phyloP scores from a whole-genome alignment of 2,797 vertebrate species.

The Hyperoplus immaculatus region DNA sequence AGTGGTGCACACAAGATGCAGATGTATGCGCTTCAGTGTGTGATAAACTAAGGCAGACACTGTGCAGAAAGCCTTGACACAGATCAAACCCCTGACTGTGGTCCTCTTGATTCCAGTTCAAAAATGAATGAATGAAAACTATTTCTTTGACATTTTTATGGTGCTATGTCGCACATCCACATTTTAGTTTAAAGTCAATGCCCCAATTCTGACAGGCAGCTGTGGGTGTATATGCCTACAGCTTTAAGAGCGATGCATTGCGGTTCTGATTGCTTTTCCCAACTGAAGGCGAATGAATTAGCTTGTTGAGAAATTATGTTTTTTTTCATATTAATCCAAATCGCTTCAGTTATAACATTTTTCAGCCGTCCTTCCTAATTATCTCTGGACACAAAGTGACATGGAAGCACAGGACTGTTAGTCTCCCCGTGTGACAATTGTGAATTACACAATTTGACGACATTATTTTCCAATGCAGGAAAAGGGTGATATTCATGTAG shows the following conservation, averaged over 20 bases:
- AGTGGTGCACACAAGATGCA: not conserved
- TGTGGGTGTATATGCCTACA: constrained; percentile 61
- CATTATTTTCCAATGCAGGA: too few relatives aligned
- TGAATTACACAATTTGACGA: too few relatives aligned
- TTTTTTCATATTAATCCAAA: constrained; percentile 23
- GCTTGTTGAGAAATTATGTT: constrained; percentile 14
- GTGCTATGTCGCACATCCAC: constrained; percentile 34
- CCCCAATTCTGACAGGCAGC: constrained; percentile 71
- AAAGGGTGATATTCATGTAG: too few relatives aligned
- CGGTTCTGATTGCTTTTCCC: constrained; percentile 61
- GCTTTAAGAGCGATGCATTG: constrained; percentile 69
- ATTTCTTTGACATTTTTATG: constrained; percentile 17
- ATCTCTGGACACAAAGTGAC: not conserved
- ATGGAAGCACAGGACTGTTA: not conserved
- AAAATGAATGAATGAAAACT: constrained; percentile 15
- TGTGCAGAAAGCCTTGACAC: not conserved
- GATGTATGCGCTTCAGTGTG: constrained; percentile 9
- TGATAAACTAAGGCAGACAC: constrained; percentile 3
- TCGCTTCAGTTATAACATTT: constrained; percentile 10
- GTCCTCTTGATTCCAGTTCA: not conserved
- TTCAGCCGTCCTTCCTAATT: not conserved
- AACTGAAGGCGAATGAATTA: constrained; percentile 33
- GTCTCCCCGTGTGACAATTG: not conserved
- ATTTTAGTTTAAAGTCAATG: constrained; percentile 51
- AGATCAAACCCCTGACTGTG: not conserved